Evolutionary conservation across 2,888 invertebrate species (phyloP).

Genomic region (Dasysyrphus tricinctus): DNA sequence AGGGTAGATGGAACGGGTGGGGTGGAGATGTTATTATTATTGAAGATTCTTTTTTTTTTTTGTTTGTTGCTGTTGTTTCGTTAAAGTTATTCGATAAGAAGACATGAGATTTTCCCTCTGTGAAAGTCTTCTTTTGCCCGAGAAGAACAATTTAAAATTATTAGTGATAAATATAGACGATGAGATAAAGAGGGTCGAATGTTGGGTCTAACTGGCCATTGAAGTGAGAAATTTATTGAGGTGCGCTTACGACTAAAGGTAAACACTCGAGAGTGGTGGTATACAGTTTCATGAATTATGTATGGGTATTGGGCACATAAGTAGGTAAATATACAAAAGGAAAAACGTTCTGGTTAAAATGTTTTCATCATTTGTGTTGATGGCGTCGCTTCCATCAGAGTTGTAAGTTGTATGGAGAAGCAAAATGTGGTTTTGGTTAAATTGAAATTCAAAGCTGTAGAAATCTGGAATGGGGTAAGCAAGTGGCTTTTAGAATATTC

Average conservation of each 20-base stretch:
- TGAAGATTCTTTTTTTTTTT: conserved; percentile 3
- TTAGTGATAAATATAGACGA: conserved; percentile 51
- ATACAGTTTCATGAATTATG: background rate
- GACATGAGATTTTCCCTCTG: conserved; percentile 31
- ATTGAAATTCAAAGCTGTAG: background rate
- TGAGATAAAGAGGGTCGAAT: conserved; percentile 34
- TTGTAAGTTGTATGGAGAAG: background rate
- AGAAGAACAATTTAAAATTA: conserved; percentile 68
- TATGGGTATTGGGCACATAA: background rate
- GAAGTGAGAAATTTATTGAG: conserved; percentile 61
- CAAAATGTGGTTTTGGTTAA: background rate
- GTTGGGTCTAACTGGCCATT: conserved; percentile 34
- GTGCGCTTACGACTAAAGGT: conserved; percentile 21
- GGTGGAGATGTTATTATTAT: conserved; percentile 5
- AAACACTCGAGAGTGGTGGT: background rate
- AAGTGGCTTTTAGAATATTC: background rate
- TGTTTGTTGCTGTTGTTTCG: no score
- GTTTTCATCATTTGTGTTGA: background rate
- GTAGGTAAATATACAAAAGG: background rate
- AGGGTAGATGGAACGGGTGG: background rate
- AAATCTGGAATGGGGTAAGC: background rate
- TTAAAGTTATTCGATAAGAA: conserved; percentile 35
- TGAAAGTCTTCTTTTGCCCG: background rate
- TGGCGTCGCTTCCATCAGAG: no score
- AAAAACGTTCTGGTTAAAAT: background rate